A percentile compares a stretch with the other conserved stretches of the same genome.
Conservation (phyloP, 2,113 vertebrate genomes). For the Tetrao urogallus region DNA sequence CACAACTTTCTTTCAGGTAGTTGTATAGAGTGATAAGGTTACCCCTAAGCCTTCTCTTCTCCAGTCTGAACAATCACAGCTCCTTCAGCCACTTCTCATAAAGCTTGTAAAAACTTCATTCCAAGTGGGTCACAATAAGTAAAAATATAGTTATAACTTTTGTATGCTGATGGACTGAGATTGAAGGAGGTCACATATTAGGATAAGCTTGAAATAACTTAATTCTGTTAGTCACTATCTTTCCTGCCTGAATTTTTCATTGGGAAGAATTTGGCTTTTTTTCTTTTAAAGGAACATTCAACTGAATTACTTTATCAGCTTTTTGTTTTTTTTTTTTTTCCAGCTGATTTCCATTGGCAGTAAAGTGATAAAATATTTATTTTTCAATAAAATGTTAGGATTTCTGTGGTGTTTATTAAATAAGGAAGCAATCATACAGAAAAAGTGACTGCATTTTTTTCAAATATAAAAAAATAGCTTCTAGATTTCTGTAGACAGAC, state of each 20-base stretch:
- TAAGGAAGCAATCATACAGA: neutral
- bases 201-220: neutral
- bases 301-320: neutral
- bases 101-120: neutral
- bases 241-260: neutral
- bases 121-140: neutral
- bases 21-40: no score
- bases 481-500: neutral
- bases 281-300: neutral
- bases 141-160: neutral
- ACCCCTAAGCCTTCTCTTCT: no score
- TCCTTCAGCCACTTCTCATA: no score
- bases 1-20: no score
- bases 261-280: neutral
- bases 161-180: neutral
- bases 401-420: neutral
- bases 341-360: neutral
- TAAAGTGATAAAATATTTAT: neutral
- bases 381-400: neutral
- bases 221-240: neutral
- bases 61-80: no score
- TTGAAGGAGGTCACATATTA: neutral
- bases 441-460: neutral
- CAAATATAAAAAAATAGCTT: neutral
- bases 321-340: no score